A percentile compares a stretch with the other conserved stretches of the same genome.
Conservation (phyloP, 1,140 invertebrate species). For the Zaprionus davidi region DNA sequence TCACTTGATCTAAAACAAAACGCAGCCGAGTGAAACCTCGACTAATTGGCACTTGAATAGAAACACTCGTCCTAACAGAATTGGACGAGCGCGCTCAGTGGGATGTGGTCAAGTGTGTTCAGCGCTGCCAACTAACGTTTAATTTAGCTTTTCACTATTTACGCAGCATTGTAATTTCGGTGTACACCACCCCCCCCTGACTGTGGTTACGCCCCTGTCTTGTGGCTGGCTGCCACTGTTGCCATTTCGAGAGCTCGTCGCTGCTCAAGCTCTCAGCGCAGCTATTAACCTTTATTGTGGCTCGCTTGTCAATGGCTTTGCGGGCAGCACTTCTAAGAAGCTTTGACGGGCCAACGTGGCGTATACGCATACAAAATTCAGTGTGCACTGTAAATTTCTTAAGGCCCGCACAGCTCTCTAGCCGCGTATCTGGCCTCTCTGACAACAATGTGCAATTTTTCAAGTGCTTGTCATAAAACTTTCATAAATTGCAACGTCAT, state of each 20-base stretch:
- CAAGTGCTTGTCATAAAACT: conserved; percentile 43
- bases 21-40: conserved; percentile 44
- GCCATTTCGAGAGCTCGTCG: conserved; percentile 12
- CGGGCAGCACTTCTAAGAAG: conserved; percentile 8
- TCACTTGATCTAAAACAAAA: conserved; percentile 46
- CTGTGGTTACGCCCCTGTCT: not conserved
- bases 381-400: conserved; percentile 51
- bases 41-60: conserved; percentile 72
- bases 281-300: conserved; percentile 36
- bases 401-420: conserved; percentile 21
- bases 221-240: conserved; percentile 10
- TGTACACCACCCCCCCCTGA: not conserved
- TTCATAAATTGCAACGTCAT: conserved; percentile 65
- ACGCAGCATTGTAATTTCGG: conserved; percentile 47
- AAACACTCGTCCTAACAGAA: conserved; percentile 53
- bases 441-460: conserved; percentile 45
- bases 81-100: conserved; percentile 41
- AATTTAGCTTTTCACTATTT: conserved; percentile 54
- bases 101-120: conserved; percentile 15
- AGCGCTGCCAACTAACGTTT: conserved; percentile 29
- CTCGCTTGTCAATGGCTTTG: conserved; percentile 33
- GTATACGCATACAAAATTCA: conserved; percentile 47
- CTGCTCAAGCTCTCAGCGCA: conserved; percentile 3
- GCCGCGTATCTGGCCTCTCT: not conserved
- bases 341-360: conserved; percentile 24